These are phyloP conservation scores for Aleiodes leptofemur DNA, from an alignment of 2,888 invertebrate genomes.

Conservation along the genomic window DNA sequence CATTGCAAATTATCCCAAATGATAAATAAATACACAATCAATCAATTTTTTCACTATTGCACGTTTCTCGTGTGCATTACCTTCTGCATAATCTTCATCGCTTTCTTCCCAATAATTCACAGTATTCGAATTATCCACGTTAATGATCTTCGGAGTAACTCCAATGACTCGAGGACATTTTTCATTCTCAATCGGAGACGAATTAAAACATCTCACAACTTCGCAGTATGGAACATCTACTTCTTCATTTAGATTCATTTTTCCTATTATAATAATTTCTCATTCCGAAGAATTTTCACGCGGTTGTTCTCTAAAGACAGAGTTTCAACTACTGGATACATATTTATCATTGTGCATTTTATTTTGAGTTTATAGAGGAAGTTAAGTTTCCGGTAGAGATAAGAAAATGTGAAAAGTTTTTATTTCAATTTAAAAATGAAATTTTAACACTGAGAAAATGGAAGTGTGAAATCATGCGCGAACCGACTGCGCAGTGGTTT, in stretches of 20 bases:
- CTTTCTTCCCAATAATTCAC: neutral
- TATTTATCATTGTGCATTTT: neutral
- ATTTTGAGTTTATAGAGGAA: neutral
- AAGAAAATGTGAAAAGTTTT: neutral
- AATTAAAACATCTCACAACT: too few species aligned
- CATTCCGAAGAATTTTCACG: neutral
- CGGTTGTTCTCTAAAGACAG: neutral
- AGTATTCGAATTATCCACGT: neutral
- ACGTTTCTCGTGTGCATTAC: neutral
- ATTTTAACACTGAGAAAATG: neutral
- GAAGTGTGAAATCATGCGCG: constrained; percentile 2
- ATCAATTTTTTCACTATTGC: too few species aligned
- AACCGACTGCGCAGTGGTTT: neutral
- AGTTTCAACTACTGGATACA: neutral
- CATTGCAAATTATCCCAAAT: too few species aligned
- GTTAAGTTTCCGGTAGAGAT: constrained; percentile 17
- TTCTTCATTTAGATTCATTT: neutral
- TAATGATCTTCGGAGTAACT: constrained; percentile 48
- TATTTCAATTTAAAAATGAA: neutral
- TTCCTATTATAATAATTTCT: neutral
- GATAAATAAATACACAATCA: too few species aligned
- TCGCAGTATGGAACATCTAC: too few species aligned
- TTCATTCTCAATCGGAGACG: neutral
- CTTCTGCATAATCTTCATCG: constrained; percentile 10
- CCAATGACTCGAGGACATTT: constrained; percentile 42